Percentiles rank a stretch among this genome's conserved stretches.
These are phyloP conservation scores for Orchestes rusci DNA, from an alignment of 2,888 invertebrate genomes.

Conservation along the genomic window DNA sequence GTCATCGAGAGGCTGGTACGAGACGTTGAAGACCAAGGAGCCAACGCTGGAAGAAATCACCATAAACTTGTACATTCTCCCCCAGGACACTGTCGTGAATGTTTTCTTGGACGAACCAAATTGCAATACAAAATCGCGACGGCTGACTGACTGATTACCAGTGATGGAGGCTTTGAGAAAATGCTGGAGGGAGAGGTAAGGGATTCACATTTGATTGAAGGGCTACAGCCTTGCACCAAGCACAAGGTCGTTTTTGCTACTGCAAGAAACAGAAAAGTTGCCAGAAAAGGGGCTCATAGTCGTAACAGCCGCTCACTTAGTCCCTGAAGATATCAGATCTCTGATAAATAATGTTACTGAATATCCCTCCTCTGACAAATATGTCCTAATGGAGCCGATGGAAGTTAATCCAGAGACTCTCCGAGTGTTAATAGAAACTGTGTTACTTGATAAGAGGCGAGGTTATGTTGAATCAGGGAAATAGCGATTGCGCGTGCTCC, in stretches of 20 bases:
- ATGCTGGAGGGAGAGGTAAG: slow-evolving; percentile 27
- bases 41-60: slow-evolving; percentile 35
- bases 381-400: too few species aligned
- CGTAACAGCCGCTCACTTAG: slow-evolving; percentile 17
- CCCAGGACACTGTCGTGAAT: slow-evolving; percentile 29
- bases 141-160: slow-evolving; percentile 31
- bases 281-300: slow-evolving; percentile 27
- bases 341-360: too few species aligned
- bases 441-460: too few species aligned
- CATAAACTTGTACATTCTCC: slow-evolving; percentile 30
- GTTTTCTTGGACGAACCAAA: slow-evolving; percentile 35
- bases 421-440: too few species aligned
- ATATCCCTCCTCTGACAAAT: too few species aligned
- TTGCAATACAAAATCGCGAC: slow-evolving; percentile 34
- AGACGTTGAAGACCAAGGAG: slow-evolving; percentile 35
- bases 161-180: slow-evolving; percentile 26
- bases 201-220: slow-evolving; percentile 30
- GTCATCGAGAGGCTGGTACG: slow-evolving; percentile 34
- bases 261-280: slow-evolving; percentile 30
- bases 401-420: too few species aligned
- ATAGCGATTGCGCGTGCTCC: too few species aligned
- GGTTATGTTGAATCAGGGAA: too few species aligned
- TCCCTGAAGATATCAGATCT: too few species aligned
- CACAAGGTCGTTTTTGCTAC: slow-evolving; percentile 34
- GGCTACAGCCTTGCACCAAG: slow-evolving; percentile 33